phyloP scores from a whole-genome alignment of 2,113 vertebrate genomes.

The Phrynocephalus versicolor region DNA sequence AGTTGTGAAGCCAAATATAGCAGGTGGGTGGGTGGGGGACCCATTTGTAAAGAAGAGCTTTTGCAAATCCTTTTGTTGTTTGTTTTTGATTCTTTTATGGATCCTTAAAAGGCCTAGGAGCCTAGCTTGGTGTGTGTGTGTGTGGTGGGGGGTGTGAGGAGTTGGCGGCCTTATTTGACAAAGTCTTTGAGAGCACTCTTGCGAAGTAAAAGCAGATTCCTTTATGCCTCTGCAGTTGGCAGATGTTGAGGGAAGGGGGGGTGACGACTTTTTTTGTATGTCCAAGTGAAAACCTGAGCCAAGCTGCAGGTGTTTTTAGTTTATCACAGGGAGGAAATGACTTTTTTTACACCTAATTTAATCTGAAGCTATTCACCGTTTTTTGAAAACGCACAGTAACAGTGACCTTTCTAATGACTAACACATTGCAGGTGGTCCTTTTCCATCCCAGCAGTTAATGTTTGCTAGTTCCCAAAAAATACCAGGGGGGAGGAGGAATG shows the following conservation, averaged over 20 bases:
- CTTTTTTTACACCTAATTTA: slow-evolving; percentile 99
- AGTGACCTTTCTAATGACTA: slow-evolving; percentile 96
- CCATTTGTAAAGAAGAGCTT: background rate
- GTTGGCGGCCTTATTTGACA: slow-evolving; percentile 9
- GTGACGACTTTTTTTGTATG: slow-evolving; percentile 67
- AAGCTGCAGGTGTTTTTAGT: slow-evolving; percentile 84
- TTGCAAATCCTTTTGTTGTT: too few relatives aligned
- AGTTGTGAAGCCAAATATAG: too few relatives aligned
- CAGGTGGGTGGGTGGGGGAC: too few relatives aligned
- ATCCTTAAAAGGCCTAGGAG: background rate
- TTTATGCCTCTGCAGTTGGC: slow-evolving; percentile 44
- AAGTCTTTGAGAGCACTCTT: slow-evolving; percentile 54
- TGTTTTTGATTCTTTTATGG: background rate
- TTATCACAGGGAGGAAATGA: slow-evolving; percentile 98
- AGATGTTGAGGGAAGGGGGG: slow-evolving; percentile 56
- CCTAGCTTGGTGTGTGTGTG: too few relatives aligned
- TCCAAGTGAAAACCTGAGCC: slow-evolving; percentile 77
- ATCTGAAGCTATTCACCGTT: slow-evolving; percentile 97
- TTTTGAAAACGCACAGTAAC: slow-evolving; percentile 87
- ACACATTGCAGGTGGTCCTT: slow-evolving; percentile 95
- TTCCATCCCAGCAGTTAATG: slow-evolving; percentile 80
- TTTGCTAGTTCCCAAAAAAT: slow-evolving; percentile 35
- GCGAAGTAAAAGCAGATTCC: slow-evolving; percentile 54
- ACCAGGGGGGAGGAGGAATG: slow-evolving; percentile 50
- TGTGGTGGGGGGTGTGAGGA: background rate